Base-by-base conservation (phyloP, 2,113 vertebrate genomes). In the Geococcyx californianus region DNA sequence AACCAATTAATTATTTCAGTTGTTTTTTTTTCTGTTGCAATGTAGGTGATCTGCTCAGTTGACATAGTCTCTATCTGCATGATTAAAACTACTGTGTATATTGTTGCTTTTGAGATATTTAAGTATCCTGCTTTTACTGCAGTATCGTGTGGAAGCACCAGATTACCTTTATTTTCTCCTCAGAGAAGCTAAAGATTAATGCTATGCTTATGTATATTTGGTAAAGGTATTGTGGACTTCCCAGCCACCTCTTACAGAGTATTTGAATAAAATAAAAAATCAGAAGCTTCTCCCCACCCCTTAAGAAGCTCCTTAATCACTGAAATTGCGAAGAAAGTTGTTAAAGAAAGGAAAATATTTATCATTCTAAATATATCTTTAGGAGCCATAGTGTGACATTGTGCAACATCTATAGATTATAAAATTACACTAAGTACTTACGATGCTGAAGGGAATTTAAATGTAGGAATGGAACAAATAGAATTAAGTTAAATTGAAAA, bases 81-180 rank as follows among this genome's bases (percentile, higher is more conserved):
- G 24, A 44, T 80, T 83, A 75, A 56, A 95, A 76, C 15, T 38
- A 18, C 23, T 10, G 17, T 6, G 23, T 10, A 17, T 82, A 12
- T 94, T 42, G 88, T 67, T 90, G 51, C 26, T 73, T 84, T 60
- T 69, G 63, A 62, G 75, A 38, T 91, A 60, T 85, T 93, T 79
- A 59, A 58, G n/a, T 47, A 20, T 29, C 25, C 9, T 84, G 14
- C 7, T 80, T 93, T 70, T 88, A 69, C 67, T 5, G 6, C 20
- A n/a, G 42, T 62, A 16, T 36, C 29, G 6, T 62, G 33, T 86
- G 64, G 42, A 90, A 80, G 47, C 47, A 47, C 5, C 42, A 52
- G 20, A 72, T 84, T 90, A 77, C 51, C 38, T 84, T 85, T 47
- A 6, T 84, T 79, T 91, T 44, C 49, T 89, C 67, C 31, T 28